Evolutionary conservation across 2,797 vertebrate species (phyloP), one percentile per base, ranked within the genome.

Genomic region (Centroberyx gerrardi): DNA sequence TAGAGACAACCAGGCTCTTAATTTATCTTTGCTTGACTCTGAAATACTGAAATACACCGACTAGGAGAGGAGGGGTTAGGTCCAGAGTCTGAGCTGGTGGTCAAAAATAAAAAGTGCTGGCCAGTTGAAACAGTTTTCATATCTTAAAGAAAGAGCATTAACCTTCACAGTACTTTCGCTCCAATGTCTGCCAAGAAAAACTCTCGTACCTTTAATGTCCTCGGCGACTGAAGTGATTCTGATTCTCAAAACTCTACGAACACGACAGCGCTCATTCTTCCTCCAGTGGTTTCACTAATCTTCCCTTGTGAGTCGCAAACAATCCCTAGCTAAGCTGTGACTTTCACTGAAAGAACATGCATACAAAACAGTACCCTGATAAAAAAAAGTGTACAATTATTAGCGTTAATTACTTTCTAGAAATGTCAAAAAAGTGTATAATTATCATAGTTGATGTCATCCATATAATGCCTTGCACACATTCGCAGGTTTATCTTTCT

Each of bases 321-420:
- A 55, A 38, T 77, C 54, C 64, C 60, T 63, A 42, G 8, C 59
- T 17, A 6, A 31, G 17, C 29, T 29, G 1, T 31, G 29, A 15
- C 62, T 18, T 13, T 49, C 33, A 49, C 0, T 54, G 28, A 76
- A 76, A 73, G 46, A 86, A 83, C 91, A 85, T 90, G 91, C 91
- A 77, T 85, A 89, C 58, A 91, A 86, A 86, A 87, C 83, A 56
- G 63, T 74, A 68, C 74, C 82, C 80, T 82, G 79, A 87, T 83
- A 82, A 67, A 48, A 82, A 81, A 86, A 81, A 86, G 85, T 49
- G 71, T 68, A 70, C 63, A 74, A 62, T 67, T 40, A 33, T 54
- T 75, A 69, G 54, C 72, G 18, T 68, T 59, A 51, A 52, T 48
- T 52, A 42, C 68, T 73, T 51, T 68, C 67, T 69, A 79, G 44